Evolutionary conservation across 2,888 invertebrate species (phyloP).

Genomic region (Megalurothrips usitatus): DNA sequence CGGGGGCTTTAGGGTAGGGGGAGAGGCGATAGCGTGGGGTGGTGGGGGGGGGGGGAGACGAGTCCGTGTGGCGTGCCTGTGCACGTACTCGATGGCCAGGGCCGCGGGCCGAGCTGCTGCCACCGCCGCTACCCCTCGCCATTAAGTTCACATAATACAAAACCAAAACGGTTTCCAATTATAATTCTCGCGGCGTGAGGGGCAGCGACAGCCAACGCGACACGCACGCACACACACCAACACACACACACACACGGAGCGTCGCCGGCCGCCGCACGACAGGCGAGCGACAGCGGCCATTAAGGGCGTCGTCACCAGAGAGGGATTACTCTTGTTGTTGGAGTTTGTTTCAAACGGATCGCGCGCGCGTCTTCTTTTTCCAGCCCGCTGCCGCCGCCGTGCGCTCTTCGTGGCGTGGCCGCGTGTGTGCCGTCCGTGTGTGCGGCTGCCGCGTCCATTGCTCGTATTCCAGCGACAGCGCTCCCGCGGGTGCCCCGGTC

Average conservation of each 20-base stretch:
- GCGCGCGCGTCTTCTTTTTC: too few species aligned
- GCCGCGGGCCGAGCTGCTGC: background rate
- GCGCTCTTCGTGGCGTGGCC: too few species aligned
- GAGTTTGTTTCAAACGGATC: too few species aligned
- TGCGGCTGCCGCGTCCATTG: too few species aligned
- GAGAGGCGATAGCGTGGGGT: background rate
- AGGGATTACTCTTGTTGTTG: too few species aligned
- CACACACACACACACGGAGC: background rate
- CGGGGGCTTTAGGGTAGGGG: background rate
- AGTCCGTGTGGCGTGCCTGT: background rate
- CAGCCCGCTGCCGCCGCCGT: too few species aligned
- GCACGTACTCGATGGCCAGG: background rate
- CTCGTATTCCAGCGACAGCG: too few species aligned
- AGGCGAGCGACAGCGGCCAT: too few species aligned
- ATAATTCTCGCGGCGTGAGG: background rate
- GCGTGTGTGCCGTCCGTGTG: too few species aligned
- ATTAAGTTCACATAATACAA: background rate
- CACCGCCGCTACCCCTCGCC: background rate
- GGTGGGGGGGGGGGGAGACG: background rate
- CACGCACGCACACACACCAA: background rate
- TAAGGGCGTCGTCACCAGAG: too few species aligned
- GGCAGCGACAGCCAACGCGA: background rate
- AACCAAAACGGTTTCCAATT: slow-evolving; percentile 7
- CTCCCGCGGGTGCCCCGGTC: too few species aligned
- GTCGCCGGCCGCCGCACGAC: background rate